Conservation (phyloP, 2,797 vertebrate species). For the Poecilia velifera region DNA sequence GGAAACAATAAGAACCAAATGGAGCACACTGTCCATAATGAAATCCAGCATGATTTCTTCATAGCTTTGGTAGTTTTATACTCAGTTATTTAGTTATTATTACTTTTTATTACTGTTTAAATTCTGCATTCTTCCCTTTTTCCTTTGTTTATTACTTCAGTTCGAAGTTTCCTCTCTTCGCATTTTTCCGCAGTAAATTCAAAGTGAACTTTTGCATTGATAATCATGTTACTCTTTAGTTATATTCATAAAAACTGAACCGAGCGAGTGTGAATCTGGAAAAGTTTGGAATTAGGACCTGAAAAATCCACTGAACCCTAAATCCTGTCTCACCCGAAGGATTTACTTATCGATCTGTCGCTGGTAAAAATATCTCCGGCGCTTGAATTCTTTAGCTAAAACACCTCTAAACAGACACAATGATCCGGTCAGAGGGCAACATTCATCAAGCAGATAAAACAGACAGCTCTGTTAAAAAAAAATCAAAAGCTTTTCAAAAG, state of each 20-base stretch:
- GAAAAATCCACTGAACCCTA: neutral
- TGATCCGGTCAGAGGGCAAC: constrained; percentile 61
- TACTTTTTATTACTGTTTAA: neutral
- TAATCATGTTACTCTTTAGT: neutral
- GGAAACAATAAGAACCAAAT: neutral
- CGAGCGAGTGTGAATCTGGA: neutral
- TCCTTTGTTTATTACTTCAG: neutral
- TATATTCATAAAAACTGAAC: neutral
- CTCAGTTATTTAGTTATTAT: neutral
- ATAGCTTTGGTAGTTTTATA: neutral
- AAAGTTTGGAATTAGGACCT: neutral
- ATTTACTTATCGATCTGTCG: neutral
- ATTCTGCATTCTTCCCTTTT: neutral
- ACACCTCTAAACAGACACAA: constrained; percentile 52
- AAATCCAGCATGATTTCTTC: neutral
- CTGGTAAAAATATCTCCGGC: too few species aligned
- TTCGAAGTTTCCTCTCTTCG: neutral
- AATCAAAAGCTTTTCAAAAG: constrained; percentile 7
- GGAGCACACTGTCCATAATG: neutral
- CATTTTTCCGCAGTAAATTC: neutral
- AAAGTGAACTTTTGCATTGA: neutral
- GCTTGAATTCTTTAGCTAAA: constrained; percentile 30
- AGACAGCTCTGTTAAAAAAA: constrained; percentile 28
- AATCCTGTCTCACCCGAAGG: neutral
- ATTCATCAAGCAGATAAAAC: constrained; percentile 70